These are phyloP conservation scores for Acromyrmex echinatior DNA, from an alignment of 1,140 invertebrate genomes.

Conservation along the genomic window DNA sequence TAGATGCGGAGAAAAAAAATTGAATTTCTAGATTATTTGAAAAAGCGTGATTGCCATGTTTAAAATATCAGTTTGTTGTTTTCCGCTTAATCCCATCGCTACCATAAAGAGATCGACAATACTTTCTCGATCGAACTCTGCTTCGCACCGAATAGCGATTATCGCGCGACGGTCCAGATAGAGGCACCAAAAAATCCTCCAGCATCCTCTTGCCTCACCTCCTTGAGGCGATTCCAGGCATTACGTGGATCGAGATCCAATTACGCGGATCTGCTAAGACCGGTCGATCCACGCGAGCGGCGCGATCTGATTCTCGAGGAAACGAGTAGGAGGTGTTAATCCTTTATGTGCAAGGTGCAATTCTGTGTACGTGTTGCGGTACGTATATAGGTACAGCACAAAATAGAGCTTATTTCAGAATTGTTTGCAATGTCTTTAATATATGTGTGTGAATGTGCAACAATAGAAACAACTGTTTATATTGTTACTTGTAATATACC, in stretches of 20 bases:
- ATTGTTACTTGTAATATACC: not conserved
- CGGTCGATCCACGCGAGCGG: constrained; percentile 39
- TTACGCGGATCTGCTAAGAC: constrained; percentile 61
- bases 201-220: constrained; percentile 36
- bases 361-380: constrained; percentile 29
- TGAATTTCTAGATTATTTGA: not conserved
- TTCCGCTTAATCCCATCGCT: constrained; percentile 33
- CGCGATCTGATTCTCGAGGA: constrained; percentile 49
- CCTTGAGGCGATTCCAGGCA: constrained; percentile 42
- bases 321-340: constrained; percentile 58
- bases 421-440: not conserved
- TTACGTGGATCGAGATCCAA: constrained; percentile 63
- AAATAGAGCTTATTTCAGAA: not conserved
- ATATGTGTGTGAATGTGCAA: too few relatives aligned
- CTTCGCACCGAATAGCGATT: constrained; percentile 71
- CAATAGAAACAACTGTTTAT: too few relatives aligned
- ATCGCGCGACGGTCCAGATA: constrained; percentile 59
- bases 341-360: constrained; percentile 58
- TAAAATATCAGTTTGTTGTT: constrained; percentile 1
- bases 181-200: constrained; percentile 57
- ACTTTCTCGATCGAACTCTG: constrained; percentile 51
- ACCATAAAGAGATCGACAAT: constrained; percentile 21
- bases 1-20: not conserved
- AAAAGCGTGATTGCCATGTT: not conserved
- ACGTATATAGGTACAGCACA: not conserved